phyloP scores from a whole-genome alignment of 2,797 vertebrate genomes.

The Triplophysa yarkandensis region DNA sequence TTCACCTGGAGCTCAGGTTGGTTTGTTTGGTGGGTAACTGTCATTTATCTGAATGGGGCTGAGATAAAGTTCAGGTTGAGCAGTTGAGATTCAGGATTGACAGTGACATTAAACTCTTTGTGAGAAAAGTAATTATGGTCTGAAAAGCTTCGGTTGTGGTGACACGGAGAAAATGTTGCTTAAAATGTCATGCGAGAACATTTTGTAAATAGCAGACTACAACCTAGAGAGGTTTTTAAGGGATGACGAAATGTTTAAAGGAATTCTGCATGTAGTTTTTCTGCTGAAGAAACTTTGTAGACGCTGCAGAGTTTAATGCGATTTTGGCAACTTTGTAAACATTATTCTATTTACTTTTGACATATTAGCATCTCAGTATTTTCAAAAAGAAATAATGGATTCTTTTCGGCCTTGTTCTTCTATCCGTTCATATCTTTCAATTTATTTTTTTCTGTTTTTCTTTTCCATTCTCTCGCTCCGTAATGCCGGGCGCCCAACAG shows the following conservation, averaged over 20 bases:
- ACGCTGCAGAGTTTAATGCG: background rate
- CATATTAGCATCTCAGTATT: background rate
- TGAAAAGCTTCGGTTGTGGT: conserved; percentile 15
- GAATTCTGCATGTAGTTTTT: background rate
- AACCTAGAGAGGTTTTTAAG: background rate
- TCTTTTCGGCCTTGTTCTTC: conserved; percentile 1
- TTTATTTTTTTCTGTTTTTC: conserved; percentile 3
- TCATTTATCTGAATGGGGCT: conserved; percentile 23
- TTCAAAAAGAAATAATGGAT: background rate
- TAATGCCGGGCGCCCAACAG: conserved; percentile 45
- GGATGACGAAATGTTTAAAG: background rate
- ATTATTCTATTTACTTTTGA: background rate
- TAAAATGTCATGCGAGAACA: conserved; percentile 32
- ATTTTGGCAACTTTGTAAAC: background rate
- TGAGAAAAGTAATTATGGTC: conserved; percentile 21
- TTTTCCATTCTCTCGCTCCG: background rate
- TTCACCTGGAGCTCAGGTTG: conserved; percentile 26
- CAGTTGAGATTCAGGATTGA: conserved; percentile 23
- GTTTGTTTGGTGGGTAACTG: conserved; percentile 34
- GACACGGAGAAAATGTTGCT: conserved; percentile 28
- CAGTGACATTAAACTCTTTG: conserved; percentile 18
- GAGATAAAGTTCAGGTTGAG: conserved; percentile 36
- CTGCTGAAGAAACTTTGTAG: background rate
- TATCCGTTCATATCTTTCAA: conserved; percentile 2
- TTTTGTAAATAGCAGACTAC: conserved; percentile 5